Evolutionary conservation across 2,888 invertebrate species (phyloP).

Genomic region (Oegoconia quadripuncta): DNA sequence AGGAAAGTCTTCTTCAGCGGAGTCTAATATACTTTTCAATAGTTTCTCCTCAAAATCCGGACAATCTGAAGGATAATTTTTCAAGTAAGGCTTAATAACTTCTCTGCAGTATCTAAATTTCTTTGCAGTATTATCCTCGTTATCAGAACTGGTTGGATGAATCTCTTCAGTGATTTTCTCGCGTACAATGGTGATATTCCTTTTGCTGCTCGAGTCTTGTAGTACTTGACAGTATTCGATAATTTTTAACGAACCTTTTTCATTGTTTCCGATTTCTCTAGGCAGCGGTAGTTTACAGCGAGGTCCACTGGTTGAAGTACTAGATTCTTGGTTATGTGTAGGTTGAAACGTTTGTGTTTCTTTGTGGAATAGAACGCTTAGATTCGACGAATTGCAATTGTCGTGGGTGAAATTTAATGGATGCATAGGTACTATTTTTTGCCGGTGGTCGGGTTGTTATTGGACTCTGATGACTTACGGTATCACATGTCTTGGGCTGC

Average conservation of each 20-base stretch:
- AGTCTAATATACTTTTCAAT: conserved; percentile 25
- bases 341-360: too few species aligned
- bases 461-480: too few species aligned
- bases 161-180: conserved; percentile 36
- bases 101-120: conserved; percentile 41
- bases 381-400: too few species aligned
- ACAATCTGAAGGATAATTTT: conserved; percentile 26
- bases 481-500: too few species aligned
- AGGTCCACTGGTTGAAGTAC: too few species aligned
- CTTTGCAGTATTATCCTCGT: conserved; percentile 21
- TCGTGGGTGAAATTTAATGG: too few species aligned
- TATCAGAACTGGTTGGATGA: conserved; percentile 13
- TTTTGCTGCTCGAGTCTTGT: conserved; percentile 30
- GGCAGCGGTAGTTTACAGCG: conserved; percentile 10
- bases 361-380: too few species aligned
- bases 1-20: conserved; percentile 30
- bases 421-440: too few species aligned
- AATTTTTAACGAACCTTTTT: conserved; percentile 28
- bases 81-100: conserved; percentile 40
- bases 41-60: conserved; percentile 31
- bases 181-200: conserved; percentile 29
- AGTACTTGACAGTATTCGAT: conserved; percentile 34
- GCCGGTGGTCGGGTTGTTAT: too few species aligned
- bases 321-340: too few species aligned
- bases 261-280: conserved; percentile 16